Conservation (phyloP, 2,113 vertebrate species). For the Tenrec ecaudatus region DNA sequence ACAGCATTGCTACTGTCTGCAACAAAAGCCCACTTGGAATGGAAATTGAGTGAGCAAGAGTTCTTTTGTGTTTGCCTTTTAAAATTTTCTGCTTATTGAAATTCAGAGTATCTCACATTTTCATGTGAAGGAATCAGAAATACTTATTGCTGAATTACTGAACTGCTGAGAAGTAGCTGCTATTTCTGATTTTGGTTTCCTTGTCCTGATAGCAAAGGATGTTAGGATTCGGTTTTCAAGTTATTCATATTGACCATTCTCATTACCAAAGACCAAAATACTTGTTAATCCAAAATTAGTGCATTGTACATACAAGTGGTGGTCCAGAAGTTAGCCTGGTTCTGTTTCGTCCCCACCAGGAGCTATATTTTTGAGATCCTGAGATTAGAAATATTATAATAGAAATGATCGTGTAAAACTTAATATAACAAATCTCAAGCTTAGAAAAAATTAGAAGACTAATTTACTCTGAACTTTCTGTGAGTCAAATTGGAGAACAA, state of each 20-base stretch:
- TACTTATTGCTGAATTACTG: neutral
- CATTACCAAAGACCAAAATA: neutral
- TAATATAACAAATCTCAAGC: neutral
- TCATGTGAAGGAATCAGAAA: conserved; percentile 35
- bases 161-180: neutral
- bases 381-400: conserved; percentile 46
- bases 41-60: conserved; percentile 9
- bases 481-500: conserved; percentile 4
- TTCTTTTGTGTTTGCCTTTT: conserved; percentile 24
- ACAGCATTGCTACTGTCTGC: neutral
- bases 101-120: conserved; percentile 29
- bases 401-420: conserved; percentile 47
- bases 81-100: conserved; percentile 27
- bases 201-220: neutral
- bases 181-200: conserved; percentile 26
- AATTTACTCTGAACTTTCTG: neutral
- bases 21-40: conserved; percentile 52
- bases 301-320: neutral
- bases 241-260: conserved; percentile 32
- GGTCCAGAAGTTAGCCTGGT: neutral
- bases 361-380: conserved; percentile 1
- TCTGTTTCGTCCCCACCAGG: neutral
- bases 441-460: conserved; percentile 21
- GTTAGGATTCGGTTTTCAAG: conserved; percentile 50
- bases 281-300: neutral